Percentiles rank a stretch among this genome's conserved stretches.
Conservation (phyloP, 2,888 invertebrate genomes). For the Fragum sueziense region DNA sequence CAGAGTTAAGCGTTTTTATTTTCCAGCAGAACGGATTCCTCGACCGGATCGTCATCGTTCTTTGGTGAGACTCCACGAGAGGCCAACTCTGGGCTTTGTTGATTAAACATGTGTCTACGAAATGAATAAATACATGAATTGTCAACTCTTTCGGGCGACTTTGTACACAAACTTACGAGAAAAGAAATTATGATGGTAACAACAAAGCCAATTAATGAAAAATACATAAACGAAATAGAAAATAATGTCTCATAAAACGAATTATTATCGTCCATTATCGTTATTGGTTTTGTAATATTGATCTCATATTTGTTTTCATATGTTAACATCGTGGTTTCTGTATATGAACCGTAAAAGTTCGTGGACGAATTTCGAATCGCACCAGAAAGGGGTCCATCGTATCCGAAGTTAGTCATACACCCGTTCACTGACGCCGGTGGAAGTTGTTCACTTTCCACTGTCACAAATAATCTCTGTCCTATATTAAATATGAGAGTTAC, state of each 20-base stretch:
- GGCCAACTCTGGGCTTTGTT: neutral
- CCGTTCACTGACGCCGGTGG: neutral
- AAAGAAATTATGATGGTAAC: neutral
- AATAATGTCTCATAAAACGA: neutral
- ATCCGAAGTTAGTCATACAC: neutral
- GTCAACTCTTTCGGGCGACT: neutral
- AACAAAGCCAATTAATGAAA: neutral
- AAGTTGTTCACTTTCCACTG: neutral
- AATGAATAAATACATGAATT: neutral
- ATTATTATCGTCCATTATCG: neutral
- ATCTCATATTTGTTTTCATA: too few species aligned
- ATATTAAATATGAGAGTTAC: neutral
- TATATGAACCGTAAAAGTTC: too few species aligned
- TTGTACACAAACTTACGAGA: conserved; percentile 6
- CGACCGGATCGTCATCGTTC: neutral
- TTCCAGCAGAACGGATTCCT: neutral
- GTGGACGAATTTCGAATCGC: too few species aligned
- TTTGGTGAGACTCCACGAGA: neutral
- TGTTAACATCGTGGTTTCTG: too few species aligned
- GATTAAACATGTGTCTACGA: neutral
- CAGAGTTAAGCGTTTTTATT: neutral
- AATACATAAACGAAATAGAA: neutral
- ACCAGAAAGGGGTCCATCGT: neutral
- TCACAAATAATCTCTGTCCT: neutral
- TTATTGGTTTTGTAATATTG: neutral